Evolutionary conservation across 2,888 invertebrate species (phyloP), one percentile per base, ranked within the genome.

Genomic region (Carabus problematicus): DNA sequence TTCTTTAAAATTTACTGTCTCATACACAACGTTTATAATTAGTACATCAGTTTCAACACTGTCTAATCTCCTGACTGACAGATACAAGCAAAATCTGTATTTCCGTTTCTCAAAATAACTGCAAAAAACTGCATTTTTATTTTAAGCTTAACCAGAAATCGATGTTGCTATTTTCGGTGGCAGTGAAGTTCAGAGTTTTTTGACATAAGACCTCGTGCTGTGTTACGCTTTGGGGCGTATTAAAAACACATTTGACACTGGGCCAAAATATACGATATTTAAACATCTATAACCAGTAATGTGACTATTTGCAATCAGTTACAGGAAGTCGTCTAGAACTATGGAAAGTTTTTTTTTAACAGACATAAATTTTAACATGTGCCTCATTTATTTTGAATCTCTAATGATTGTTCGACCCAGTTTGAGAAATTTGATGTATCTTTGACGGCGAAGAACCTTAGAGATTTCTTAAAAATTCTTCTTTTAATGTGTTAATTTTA

Each of bases 321-420:
- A n/a, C 54, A 63, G 63, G 63, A 63, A 63, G 63, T 63, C 8
- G 52, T 11, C 8, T 29, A 19, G 62, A n/a, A 8, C 52, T 19
- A 39, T 45, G 29, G 11, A 45, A 12, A 40, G n/a, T 29, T 63
- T 54, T 63, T 52, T 62, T 49, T 40, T 39, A 52, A 18, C 42
- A 63, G n/a, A 45, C 14, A 7, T 7, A 45, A 63, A 63, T 63
- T 52, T 11, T 63, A 54, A 52, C 63, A 63, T 52, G 42, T 63
- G 63, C 52, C 41, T 63, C 52, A 54, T 54, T 54, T 63, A 63
- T 63, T 63, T 63, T 63, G 49, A 63, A 63, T 52, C 54, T 63
- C 52, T 40, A 52, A 39, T 18, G 52, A 40, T 8, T 52, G 49
- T 16, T 7, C 47, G 63, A 63, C 63, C 63, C 41, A 18, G 8